Base-by-base conservation (phyloP, 2,888 invertebrate genomes). In the Patella ulyssiponensis region DNA sequence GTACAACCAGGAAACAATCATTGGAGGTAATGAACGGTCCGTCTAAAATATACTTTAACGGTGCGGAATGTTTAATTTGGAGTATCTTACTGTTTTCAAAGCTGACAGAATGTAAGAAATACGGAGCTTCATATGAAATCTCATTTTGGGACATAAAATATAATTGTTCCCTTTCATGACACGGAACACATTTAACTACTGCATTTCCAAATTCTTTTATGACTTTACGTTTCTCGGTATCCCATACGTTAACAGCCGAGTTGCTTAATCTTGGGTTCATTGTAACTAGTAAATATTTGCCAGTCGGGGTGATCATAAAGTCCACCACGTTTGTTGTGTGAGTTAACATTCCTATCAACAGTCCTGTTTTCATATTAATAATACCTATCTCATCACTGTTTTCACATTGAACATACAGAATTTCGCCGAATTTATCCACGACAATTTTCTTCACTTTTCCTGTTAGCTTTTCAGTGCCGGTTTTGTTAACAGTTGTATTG, bases 301-400 rank as follows among this genome's bases (percentile, higher is more conserved):
- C 92, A 75, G 84, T 85, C 0, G 88, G 86, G 15, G 89, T 86
- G 56, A 88, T 83, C 51, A 88, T 85, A 70, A 90, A 86, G 75
- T 88, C 86, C 12, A 74, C 69, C 9, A 92, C 88, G 20, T 83
- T 79, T 23, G 82, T 82, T 51, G 89, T 88, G 80, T 91, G 91
- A 5, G 90, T 91, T 53, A 92, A 84, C 3, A 92, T 85, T 78
- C 91, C 91, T 1, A 87, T 77, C 84, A 92, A 85, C 17, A 83
- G 78, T 3, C 92, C 92, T 71, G 83, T 87, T 73, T 74, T 71
- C 88, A 91, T 88, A 80, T 90, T 90, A 20, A 91, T 84, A 20
- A 92, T 88, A 1, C 90, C 92, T 3, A 92, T 81, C 77, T 90
- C 91, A 76, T 91, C 90, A 77, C 91, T 89, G 20, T 84, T 79